These are phyloP conservation scores for Exocentrus adspersus DNA, from an alignment of 2,888 invertebrate genomes.

Conservation along the genomic window DNA sequence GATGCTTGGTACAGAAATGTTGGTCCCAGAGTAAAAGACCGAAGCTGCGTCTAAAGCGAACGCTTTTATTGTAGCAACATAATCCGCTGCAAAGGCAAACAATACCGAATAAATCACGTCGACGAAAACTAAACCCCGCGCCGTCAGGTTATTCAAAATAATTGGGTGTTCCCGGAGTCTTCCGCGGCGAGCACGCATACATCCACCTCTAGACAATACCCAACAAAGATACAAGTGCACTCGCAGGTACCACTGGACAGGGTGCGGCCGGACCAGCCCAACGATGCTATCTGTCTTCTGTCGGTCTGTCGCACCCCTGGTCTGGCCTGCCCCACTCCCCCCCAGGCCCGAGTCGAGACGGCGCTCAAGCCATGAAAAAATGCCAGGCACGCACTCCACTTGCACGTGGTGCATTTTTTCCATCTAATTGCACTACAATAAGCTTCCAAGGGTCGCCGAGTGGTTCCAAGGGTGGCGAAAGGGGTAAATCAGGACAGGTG, in stretches of 20 bases:
- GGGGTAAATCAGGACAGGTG: constrained; percentile 11
- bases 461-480: constrained; percentile 1
- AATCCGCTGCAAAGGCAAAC: constrained; percentile 14
- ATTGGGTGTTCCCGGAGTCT: constrained; percentile 24
- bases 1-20: too few species aligned
- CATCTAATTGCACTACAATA: constrained; percentile 10
- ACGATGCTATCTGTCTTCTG: constrained; percentile 42
- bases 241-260: constrained; percentile 37
- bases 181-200: constrained; percentile 6
- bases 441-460: not conserved
- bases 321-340: constrained; percentile 26
- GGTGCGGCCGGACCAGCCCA: constrained; percentile 38
- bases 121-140: constrained; percentile 15
- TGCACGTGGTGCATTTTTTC: constrained; percentile 32
- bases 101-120: constrained; percentile 25
- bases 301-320: constrained; percentile 31
- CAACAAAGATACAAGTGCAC: constrained; percentile 27
- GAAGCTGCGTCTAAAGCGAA: too few species aligned
- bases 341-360: constrained; percentile 22
- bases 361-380: constrained; percentile 32
- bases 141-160: constrained; percentile 26
- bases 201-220: constrained; percentile 26
- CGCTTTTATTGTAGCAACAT: not conserved
- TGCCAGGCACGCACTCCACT: constrained; percentile 21
- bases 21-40: not conserved